Evolutionary conservation across 2,113 vertebrate species (phyloP).

Genomic region (Sarotherodon lohbergeri): DNA sequence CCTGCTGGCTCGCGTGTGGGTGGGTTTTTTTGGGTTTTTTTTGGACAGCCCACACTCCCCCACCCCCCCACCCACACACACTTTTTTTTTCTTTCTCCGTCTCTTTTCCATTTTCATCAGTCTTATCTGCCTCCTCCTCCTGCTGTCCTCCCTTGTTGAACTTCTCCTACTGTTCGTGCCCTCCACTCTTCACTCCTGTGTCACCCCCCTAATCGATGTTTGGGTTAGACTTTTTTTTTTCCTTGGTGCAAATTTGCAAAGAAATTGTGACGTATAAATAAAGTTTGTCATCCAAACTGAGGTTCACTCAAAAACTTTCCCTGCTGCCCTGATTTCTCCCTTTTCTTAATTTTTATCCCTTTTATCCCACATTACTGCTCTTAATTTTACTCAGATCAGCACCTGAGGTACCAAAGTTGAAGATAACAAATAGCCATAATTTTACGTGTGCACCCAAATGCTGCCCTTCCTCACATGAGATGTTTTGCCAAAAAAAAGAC

Average conservation of each 20-base stretch:
- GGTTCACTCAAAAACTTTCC: not conserved
- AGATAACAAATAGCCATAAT: not conserved
- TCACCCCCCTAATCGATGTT: not conserved
- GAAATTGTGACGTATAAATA: not conserved
- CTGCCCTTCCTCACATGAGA: not conserved
- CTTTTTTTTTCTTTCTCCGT: not conserved
- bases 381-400: too few species aligned
- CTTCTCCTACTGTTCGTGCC: conserved; percentile 22
- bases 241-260: not conserved
- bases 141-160: not conserved
- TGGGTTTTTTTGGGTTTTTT: conserved; percentile 24
- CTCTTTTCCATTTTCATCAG: conserved; percentile 27
- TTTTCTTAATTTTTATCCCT: not conserved
- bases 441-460: not conserved
- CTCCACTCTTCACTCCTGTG: not conserved
- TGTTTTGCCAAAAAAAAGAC: not conserved
- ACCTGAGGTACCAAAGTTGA: not conserved
- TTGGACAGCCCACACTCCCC: not conserved
- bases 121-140: conserved; percentile 1
- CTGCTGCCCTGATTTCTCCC: not conserved
- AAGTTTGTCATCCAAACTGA: not conserved
- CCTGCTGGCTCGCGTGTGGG: conserved; percentile 36
- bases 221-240: not conserved
- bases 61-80: not conserved
- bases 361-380: not conserved